Base-by-base conservation (phyloP, 30 jellyfish, hydroid and myxozoan species). In the Chironex yamaguchii region DNA sequence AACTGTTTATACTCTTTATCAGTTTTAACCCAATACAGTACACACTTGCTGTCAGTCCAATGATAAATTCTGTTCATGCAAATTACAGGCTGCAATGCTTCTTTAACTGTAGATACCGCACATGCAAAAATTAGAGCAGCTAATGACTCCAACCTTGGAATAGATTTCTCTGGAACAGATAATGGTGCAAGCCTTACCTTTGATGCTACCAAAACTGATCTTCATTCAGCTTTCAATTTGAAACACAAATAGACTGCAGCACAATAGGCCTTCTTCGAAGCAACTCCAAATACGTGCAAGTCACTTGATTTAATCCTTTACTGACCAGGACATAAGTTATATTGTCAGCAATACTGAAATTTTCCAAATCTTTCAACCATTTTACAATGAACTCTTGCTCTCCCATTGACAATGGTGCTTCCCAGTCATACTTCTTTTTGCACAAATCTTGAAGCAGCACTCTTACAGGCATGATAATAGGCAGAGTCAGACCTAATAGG, bases 21-120 rank as follows among this genome's bases (percentile, higher is more conserved):
- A 1, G 86, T 3, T 27, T 73, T 36, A 4, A 73, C 27, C 86
- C 86, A 73, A 48, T 36, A 49, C 12, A 73, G 26, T 34, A 73
- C 86, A 11, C 11, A 2, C 29, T 49, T 73, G 26, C 86, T 73
- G 81, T 73, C 86, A 20, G 86, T 73, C 86, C 81, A 73, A 27
- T 76, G 51, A 73, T 35, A 49, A 36, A 36, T 11, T 2, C 23
- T 1, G 4, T 36, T 28, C 21, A 36, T 49, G 29, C 14, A 20
- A 1, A 73, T 36, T 20, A 73, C 81, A 1, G 86, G 86, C 52
- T 2, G 9, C 49, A 48, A 66, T 2, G 67, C 79, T 66, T 70
- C 74, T 70, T 70, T 70, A 9, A 24, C 84, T 2, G 78, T 9
- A 31, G 4, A 2, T 4, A 34, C 22, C 4, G 36, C 33, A 9